Evolutionary conservation across 2,888 invertebrate genomes (phyloP).

Genomic region (Polymixis flavicincta): DNA sequence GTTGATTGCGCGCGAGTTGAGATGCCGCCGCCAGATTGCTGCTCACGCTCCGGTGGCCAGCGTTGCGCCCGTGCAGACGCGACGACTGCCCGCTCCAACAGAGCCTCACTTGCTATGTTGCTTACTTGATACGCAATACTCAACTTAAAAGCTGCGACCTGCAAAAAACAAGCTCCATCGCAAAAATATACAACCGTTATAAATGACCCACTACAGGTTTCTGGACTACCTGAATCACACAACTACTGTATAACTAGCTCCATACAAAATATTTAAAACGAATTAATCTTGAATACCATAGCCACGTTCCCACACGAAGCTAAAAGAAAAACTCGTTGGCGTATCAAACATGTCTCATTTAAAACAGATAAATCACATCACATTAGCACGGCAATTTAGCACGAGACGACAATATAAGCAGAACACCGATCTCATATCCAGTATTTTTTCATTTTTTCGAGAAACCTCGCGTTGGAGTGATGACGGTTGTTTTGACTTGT

Average conservation of each 20-base stretch:
- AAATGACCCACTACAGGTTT: conserved; percentile 16
- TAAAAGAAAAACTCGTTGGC: conserved; percentile 36
- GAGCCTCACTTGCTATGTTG: conserved; percentile 51
- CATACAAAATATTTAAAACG: not conserved
- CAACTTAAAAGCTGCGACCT: conserved; percentile 28
- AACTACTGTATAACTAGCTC: not conserved
- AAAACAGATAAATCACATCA: conserved; percentile 76
- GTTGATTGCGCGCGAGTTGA: conserved; percentile 86
- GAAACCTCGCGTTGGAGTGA: conserved; percentile 79
- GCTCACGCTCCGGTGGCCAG: conserved; percentile 78
- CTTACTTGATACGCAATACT: conserved; percentile 54
- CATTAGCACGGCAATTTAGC: conserved; percentile 80
- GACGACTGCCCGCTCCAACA: conserved; percentile 62
- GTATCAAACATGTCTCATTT: conserved; percentile 62
- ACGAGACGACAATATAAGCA: conserved; percentile 74
- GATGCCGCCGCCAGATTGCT: conserved; percentile 87
- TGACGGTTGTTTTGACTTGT: conserved; percentile 89
- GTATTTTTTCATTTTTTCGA: conserved; percentile 67
- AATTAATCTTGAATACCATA: conserved; percentile 14
- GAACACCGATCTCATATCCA: conserved; percentile 68
- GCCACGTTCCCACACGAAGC: conserved; percentile 18
- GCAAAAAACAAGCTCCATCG: conserved; percentile 24
- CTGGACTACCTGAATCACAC: not conserved
- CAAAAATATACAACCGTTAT: conserved; percentile 33
- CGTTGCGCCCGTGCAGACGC: conserved; percentile 61